Percentiles rank a stretch among this genome's conserved stretches.
phyloP scores from a whole-genome alignment of 2,113 vertebrate genomes.

The Syrrhaptes paradoxus region DNA sequence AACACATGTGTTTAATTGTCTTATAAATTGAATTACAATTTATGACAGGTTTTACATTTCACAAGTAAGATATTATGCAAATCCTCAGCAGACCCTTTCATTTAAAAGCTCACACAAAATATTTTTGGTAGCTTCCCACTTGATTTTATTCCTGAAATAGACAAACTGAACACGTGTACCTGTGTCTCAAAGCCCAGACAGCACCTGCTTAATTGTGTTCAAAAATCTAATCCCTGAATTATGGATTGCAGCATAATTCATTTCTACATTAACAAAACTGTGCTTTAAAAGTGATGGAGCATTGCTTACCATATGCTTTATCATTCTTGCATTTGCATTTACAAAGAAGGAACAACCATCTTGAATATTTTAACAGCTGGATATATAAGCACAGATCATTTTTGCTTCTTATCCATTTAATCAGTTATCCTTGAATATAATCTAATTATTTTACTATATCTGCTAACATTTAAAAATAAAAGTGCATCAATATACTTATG shows the following conservation, averaged over 20 bases:
- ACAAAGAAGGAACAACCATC: background rate
- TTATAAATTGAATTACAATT: slow-evolving; percentile 50
- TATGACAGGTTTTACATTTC: slow-evolving; percentile 7
- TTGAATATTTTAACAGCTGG: background rate
- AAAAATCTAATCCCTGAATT: background rate
- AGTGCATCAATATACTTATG: background rate
- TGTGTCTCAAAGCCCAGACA: background rate
- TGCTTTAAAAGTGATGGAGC: slow-evolving; percentile 15
- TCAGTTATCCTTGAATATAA: background rate
- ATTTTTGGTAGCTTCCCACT: background rate
- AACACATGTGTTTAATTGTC: slow-evolving; percentile 36
- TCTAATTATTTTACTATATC: background rate
- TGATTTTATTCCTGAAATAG: slow-evolving; percentile 33
- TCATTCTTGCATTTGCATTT: slow-evolving; percentile 23
- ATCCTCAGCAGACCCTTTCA: slow-evolving; percentile 1
- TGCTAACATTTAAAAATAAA: background rate
- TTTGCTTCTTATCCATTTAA: background rate
- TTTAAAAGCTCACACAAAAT: background rate
- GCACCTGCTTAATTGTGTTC: background rate
- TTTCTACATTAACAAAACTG: slow-evolving; percentile 1
- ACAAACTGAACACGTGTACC: background rate
- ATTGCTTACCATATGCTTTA: slow-evolving; percentile 39
- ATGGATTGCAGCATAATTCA: slow-evolving; percentile 14
- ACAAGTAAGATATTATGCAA: slow-evolving; percentile 15
- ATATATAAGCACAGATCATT: background rate